Base-by-base conservation (phyloP, 2,888 invertebrate genomes). In the Phania funesta region DNA sequence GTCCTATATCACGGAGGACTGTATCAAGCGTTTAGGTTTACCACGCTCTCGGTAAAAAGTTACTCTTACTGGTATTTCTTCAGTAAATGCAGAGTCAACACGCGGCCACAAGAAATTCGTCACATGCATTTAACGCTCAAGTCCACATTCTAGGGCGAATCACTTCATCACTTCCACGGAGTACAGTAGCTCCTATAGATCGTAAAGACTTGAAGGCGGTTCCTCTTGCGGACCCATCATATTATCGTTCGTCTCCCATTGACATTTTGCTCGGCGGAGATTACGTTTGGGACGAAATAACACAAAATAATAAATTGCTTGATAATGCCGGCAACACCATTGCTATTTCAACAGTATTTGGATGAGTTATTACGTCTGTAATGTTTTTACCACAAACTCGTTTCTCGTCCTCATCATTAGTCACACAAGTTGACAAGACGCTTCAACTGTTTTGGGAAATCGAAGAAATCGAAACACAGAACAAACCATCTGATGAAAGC, bases 1-100 rank as follows among this genome's bases (percentile, higher is more conserved):
- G 1, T 73, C 60, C 4, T 73, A 62, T 13, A 62, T 73, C 9
- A 50, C 62, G 0, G 62, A 73, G 26, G 13, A 44, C 16, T 73
- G 50, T 11, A 32, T 54, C 0, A 44, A 54, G 54, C 29, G 64
- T 11, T 54, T 73, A 32, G 64, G 50, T 0, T 11, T 64, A n/a
- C 18, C 18, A 7, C 58, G 75, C 9, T 22, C 18, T 32, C 1
- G 5, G 0, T 75, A 50, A 1, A 56, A 26, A 11, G 48, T 58
- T 11, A 1, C 18, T 2, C 16, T 67, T 5, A 13, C 38, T 13
- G 62, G 62, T 16, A 73, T 73, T 32, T 64, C 62, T 11, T 73
- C 73, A n/a, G 52, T 73, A 1, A 52, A 64, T n/a, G 54, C 62
- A 1, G 62, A 64, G 11, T 24, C 41, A 3, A 52, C 71, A 7